Evolutionary conservation across 2,888 invertebrate species (phyloP).

Genomic region (Rhimphoctona megacephalus): DNA sequence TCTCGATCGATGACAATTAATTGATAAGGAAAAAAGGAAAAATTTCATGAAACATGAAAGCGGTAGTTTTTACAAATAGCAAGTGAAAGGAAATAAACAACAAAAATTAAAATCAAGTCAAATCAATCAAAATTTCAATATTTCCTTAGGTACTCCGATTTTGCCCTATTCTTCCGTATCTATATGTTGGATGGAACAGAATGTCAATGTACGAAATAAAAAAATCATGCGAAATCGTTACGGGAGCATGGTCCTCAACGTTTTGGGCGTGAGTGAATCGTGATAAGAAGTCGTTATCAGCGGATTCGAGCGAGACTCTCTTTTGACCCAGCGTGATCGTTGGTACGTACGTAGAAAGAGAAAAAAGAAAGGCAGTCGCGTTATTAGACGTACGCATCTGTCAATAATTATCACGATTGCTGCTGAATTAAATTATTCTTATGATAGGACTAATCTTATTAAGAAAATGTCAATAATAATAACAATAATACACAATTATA

Average conservation of each 20-base stretch:
- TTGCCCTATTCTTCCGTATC: not conserved
- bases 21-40: not conserved
- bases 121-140: not conserved
- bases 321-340: conserved; percentile 58
- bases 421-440: not conserved
- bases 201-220: not conserved
- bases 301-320: conserved; percentile 46
- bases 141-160: not conserved
- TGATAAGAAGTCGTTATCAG: conserved; percentile 53
- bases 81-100: not conserved
- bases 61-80: not conserved
- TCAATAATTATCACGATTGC: conserved; percentile 49
- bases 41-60: not conserved
- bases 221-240: conserved; percentile 41
- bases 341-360: conserved; percentile 7
- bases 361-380: conserved; percentile 8
- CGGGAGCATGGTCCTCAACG: conserved; percentile 29
- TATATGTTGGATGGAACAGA: not conserved
- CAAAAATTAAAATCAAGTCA: not conserved
- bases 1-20: not conserved
- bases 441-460: not conserved
- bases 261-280: conserved; percentile 34
- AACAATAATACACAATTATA: not conserved
- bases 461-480: not conserved
- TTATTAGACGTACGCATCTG: conserved; percentile 62